These are phyloP conservation scores for Lycaon pictus DNA, from an alignment of 2,113 vertebrate genomes.

Conservation along the genomic window DNA sequence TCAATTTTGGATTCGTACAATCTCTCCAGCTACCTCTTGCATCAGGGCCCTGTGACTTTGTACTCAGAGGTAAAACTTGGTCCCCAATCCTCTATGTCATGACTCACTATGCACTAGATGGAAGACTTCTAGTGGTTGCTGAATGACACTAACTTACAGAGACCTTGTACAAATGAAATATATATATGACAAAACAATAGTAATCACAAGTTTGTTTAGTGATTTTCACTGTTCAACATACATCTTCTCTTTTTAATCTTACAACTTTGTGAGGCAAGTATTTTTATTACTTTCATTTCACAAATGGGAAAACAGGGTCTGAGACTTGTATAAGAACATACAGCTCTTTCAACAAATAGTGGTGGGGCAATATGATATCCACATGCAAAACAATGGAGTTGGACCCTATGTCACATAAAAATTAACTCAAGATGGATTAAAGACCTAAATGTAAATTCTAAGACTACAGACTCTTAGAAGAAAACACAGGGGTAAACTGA, in stretches of 20 bases:
- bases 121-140: neutral
- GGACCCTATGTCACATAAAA: neutral
- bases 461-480: constrained; percentile 38
- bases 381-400: neutral
- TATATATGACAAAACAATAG: neutral
- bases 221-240: neutral
- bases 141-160: neutral
- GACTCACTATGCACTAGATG: neutral
- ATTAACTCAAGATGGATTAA: constrained; percentile 13
- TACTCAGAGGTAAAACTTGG: neutral
- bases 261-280: neutral
- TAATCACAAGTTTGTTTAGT: neutral
- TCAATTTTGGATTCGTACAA: constrained; percentile 2
- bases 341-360: constrained; percentile 19
- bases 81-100: neutral
- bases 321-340: constrained; percentile 26
- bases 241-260: constrained; percentile 29
- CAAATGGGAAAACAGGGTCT: neutral
- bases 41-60: neutral
- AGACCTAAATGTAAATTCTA: constrained; percentile 35
- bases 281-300: neutral
- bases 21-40: constrained; percentile 14
- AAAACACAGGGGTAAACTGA: constrained; percentile 6
- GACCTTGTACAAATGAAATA: neutral
- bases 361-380: neutral